Conservation (phyloP, 2,113 vertebrate genomes). For the Percina caprodes region DNA sequence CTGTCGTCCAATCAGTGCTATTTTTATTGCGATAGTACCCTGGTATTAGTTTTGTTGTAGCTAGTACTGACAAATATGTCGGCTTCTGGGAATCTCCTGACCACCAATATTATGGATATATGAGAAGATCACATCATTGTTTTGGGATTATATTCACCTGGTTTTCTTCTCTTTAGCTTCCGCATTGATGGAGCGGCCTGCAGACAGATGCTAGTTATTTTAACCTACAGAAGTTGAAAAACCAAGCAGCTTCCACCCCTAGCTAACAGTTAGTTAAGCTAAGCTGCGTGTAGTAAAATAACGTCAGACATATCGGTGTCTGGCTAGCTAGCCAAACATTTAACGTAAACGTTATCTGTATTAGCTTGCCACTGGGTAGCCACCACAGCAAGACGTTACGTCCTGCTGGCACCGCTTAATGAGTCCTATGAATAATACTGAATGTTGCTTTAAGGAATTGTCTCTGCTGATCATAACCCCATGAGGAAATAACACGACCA, state of each 20-base stretch:
- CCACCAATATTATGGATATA: not conserved
- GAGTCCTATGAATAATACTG: not conserved
- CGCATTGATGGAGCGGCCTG: not conserved
- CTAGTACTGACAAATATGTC: slow-evolving; percentile 56
- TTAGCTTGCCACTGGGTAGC: slow-evolving; percentile 36
- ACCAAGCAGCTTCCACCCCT: not conserved
- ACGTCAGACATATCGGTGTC: slow-evolving; percentile 6
- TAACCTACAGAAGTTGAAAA: slow-evolving; percentile 11
- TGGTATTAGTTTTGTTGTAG: slow-evolving; percentile 47
- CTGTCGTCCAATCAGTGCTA: slow-evolving; percentile 32
- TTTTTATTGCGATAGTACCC: slow-evolving; percentile 28
- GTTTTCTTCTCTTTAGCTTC: not conserved
- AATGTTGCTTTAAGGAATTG: slow-evolving; percentile 3
- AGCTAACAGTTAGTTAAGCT: slow-evolving; percentile 32
- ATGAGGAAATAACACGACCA: not conserved
- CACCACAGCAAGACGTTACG: not conserved
- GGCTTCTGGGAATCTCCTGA: slow-evolving; percentile 37
- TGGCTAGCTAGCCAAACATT: slow-evolving; percentile 23
- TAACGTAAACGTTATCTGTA: slow-evolving; percentile 18
- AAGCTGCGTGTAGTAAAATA: slow-evolving; percentile 32
- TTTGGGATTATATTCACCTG: slow-evolving; percentile 1
- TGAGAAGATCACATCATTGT: not conserved
- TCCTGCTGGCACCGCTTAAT: slow-evolving; percentile 1
- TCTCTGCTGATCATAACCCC: not conserved
- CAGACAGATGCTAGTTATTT: not conserved